phyloP scores from a whole-genome alignment of 2,888 invertebrate genomes.

The Ectropis crepuscularia region DNA sequence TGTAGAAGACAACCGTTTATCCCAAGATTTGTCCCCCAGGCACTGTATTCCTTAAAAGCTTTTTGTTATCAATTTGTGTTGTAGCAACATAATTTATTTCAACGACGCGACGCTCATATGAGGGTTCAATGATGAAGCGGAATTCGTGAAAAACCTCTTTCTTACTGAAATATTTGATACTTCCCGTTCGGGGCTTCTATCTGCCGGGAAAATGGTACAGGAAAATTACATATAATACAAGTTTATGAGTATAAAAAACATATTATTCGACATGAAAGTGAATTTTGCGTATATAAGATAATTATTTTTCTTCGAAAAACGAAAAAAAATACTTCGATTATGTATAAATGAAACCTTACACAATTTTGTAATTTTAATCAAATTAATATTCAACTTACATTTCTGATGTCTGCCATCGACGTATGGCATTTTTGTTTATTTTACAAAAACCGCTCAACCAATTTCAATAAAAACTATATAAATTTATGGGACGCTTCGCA shows the following conservation, averaged over 20 bases:
- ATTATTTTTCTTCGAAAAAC: too few relatives aligned
- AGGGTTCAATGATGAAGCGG: slow-evolving; percentile 29
- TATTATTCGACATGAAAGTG: not conserved
- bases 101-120: slow-evolving; percentile 22
- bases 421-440: too few relatives aligned
- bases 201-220: too few relatives aligned
- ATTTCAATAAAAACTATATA: too few relatives aligned
- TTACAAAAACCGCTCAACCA: too few relatives aligned
- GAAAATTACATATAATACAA: not conserved
- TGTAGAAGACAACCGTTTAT: not conserved
- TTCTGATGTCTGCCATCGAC: too few relatives aligned
- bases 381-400: too few relatives aligned
- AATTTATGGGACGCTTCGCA: too few relatives aligned
- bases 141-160: slow-evolving; percentile 18
- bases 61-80: slow-evolving; percentile 14
- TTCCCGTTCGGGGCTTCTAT: not conserved
- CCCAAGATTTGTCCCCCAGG: slow-evolving; percentile 2
- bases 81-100: slow-evolving; percentile 7
- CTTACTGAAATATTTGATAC: slow-evolving; percentile 23
- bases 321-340: too few relatives aligned
- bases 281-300: too few relatives aligned
- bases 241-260: not conserved
- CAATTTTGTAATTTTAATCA: too few relatives aligned
- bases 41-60: slow-evolving; percentile 8
- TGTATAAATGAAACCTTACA: too few relatives aligned